Evolutionary conservation across 2,888 invertebrate species (phyloP).

Genomic region (Hydroisotoma schaefferi): DNA sequence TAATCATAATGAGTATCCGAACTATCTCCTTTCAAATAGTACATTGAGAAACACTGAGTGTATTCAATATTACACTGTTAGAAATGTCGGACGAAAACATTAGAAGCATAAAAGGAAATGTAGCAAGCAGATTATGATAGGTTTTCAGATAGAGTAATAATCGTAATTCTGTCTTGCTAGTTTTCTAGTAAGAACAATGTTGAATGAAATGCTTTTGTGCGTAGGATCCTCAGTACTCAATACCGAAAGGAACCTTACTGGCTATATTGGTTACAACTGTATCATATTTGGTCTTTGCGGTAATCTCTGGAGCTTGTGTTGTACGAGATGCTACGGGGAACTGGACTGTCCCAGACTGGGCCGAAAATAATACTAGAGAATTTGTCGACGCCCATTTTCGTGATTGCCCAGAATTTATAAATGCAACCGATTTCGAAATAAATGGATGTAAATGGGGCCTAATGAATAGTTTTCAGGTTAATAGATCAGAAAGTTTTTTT

Average conservation of each 20-base stretch:
- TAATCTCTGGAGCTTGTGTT: conserved; percentile 64
- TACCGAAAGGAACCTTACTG: conserved; percentile 87
- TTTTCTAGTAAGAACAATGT: too few species aligned
- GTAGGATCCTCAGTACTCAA: conserved; percentile 82
- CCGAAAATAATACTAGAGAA: conserved; percentile 33
- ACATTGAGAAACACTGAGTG: too few species aligned
- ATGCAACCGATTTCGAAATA: conserved; percentile 53
- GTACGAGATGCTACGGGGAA: conserved; percentile 76
- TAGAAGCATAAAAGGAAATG: too few species aligned
- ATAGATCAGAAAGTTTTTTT: conserved; percentile 1
- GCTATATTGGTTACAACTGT: conserved; percentile 82
- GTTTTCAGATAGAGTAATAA: too few species aligned
- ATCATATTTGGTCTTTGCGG: conserved; percentile 80
- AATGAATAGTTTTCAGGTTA: conserved; percentile 75
- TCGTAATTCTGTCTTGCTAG: too few species aligned
- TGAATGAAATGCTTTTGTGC: too few species aligned
- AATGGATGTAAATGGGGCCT: conserved; percentile 65
- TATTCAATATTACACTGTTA: too few species aligned
- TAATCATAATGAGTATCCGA: too few species aligned
- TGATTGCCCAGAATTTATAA: conserved; percentile 30
- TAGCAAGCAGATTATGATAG: too few species aligned
- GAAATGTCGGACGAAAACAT: too few species aligned
- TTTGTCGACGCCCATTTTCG: conserved; percentile 24
- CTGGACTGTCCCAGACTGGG: conserved; percentile 57
- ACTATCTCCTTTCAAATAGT: too few species aligned